Percentiles rank a stretch among this genome's conserved stretches.
Conservation (phyloP, 2,113 vertebrate genomes). For the Prionailurus viverrinus region DNA sequence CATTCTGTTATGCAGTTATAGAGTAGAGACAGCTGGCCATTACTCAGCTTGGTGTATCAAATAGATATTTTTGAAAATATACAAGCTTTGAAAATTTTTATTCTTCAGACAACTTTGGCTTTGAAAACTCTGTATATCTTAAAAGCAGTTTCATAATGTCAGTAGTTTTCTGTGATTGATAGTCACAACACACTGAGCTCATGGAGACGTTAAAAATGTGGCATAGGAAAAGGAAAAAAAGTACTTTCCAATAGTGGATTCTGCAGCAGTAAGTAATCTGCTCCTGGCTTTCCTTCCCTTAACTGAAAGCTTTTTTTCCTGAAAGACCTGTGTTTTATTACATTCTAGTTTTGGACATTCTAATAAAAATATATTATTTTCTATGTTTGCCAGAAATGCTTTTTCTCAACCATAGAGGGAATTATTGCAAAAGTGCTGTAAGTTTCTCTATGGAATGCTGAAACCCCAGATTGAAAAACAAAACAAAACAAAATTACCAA, state of each 20-base stretch:
- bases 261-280: constrained; percentile 80
- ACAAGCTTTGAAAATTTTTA: constrained; percentile 79
- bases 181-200: constrained; percentile 73
- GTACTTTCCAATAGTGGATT: constrained; percentile 78
- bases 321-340: constrained; percentile 80
- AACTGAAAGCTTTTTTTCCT: constrained; percentile 46
- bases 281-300: constrained; percentile 74
- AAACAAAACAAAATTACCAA: neutral
- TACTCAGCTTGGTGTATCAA: constrained; percentile 72
- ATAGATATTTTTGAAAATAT: constrained; percentile 77
- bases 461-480: constrained; percentile 51
- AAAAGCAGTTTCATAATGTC: constrained; percentile 80
- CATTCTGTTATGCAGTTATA: constrained; percentile 50
- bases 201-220: constrained; percentile 79
- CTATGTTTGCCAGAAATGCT: constrained; percentile 71
- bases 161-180: constrained; percentile 80
- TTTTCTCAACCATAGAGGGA: constrained; percentile 69
- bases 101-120: constrained; percentile 79
- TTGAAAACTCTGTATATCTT: constrained; percentile 79
- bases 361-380: constrained; percentile 72
- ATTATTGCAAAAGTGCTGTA: constrained; percentile 71
- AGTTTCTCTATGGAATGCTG: constrained; percentile 65
- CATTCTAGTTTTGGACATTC: constrained; percentile 74
- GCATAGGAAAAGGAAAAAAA: constrained; percentile 72
- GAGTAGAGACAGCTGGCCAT: constrained; percentile 66